Conservation (phyloP, 2,797 vertebrate genomes). For the Heliangelus exortis region DNA sequence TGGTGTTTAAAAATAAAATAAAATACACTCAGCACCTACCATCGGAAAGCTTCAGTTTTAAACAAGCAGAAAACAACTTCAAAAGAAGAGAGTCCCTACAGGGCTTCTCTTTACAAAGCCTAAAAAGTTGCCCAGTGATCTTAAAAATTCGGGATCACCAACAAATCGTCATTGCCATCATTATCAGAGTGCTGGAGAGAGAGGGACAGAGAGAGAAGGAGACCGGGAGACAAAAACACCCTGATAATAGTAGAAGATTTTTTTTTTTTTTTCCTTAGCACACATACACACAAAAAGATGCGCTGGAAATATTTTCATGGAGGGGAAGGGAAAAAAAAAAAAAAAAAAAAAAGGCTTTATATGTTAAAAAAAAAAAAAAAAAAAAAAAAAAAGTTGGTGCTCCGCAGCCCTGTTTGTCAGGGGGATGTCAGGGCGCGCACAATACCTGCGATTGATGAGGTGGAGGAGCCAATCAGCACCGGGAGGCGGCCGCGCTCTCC, state of each 20-base stretch:
- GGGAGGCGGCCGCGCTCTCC: constrained; percentile 84
- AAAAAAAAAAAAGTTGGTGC: constrained; percentile 72
- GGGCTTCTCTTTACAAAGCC: constrained; percentile 56
- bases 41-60: constrained; percentile 69
- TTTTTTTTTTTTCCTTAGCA: not conserved
- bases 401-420: constrained; percentile 83
- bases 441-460: constrained; percentile 97
- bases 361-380: not conserved
- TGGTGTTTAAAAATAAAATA: constrained; percentile 57
- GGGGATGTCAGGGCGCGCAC: constrained; percentile 84
- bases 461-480: constrained; percentile 89
- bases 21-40: constrained; percentile 43
- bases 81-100: constrained; percentile 71
- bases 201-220: not conserved
- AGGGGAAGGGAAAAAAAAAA: not conserved
- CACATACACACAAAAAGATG: not conserved
- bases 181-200: not conserved
- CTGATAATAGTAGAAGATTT: not conserved
- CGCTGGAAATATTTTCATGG: constrained; percentile 1
- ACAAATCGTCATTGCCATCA: constrained; percentile 31
- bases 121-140: constrained; percentile 60
- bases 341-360: not conserved
- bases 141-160: constrained; percentile 59
- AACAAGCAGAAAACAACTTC: constrained; percentile 67
- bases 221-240: constrained; percentile 15